A percentile compares a stretch with the other conserved stretches of the same genome.
phyloP scores from a whole-genome alignment of 1,140 invertebrate genomes.

The Papilio dardanus region DNA sequence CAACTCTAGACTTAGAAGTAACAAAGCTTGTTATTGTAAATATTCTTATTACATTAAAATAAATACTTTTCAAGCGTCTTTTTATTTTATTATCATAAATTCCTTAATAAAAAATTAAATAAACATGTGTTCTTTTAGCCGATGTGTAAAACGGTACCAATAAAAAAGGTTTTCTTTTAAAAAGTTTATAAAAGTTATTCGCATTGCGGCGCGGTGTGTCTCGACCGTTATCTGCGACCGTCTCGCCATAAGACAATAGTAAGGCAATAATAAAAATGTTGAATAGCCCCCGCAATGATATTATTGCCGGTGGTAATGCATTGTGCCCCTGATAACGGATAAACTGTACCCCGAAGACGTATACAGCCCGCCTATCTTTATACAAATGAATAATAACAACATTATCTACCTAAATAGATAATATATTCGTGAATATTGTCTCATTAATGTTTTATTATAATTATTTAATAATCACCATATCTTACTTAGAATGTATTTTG shows the following conservation, averaged over 20 bases:
- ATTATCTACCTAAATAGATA: constrained; percentile 34
- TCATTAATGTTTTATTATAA: constrained; percentile 36
- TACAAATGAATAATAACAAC: constrained; percentile 46
- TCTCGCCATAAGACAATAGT: constrained; percentile 81
- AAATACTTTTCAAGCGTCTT: too few relatives aligned
- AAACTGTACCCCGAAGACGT: constrained; percentile 78
- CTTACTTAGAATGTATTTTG: background rate
- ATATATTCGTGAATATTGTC: constrained; percentile 18
- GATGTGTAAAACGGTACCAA: too few relatives aligned
- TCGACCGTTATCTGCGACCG: constrained; percentile 65
- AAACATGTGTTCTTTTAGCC: background rate
- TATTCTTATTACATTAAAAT: too few relatives aligned
- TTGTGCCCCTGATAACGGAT: constrained; percentile 76
- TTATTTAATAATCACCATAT: constrained; percentile 24
- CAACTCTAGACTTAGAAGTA: too few relatives aligned
- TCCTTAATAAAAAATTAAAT: background rate
- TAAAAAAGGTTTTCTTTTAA: background rate
- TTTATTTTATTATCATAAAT: background rate
- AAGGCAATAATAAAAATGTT: constrained; percentile 82
- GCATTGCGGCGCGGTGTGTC: constrained; percentile 48
- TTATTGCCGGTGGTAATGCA: constrained; percentile 72
- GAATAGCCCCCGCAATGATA: constrained; percentile 80
- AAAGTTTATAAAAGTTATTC: background rate
- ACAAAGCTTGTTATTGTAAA: too few relatives aligned
- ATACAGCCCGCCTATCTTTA: constrained; percentile 46